These are phyloP conservation scores for Drosophila ficusphila DNA, from an alignment of 1,140 invertebrate species.

Conservation along the genomic window DNA sequence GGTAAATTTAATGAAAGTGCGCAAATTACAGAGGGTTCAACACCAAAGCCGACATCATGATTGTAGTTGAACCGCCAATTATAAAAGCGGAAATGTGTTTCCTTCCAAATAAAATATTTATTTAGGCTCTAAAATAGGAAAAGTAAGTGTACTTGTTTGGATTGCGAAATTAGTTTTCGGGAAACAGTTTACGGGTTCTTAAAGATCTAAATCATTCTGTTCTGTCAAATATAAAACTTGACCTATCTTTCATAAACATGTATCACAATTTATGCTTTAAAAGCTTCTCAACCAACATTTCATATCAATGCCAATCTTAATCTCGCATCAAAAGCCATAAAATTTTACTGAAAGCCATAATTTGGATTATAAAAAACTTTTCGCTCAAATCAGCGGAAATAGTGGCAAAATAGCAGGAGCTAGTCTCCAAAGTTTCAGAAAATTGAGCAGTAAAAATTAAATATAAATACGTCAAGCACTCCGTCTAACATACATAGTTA, in stretches of 20 bases:
- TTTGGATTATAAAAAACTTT: conserved; percentile 28
- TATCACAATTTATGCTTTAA: neutral
- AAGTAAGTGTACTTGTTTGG: conserved; percentile 6
- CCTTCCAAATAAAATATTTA: conserved; percentile 72
- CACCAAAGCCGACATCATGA: conserved; percentile 5
- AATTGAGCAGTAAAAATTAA: conserved; percentile 36
- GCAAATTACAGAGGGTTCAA: conserved; percentile 32
- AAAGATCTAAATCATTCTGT: too few species aligned
- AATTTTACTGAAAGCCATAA: conserved; percentile 1
- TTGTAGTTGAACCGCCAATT: conserved; percentile 59
- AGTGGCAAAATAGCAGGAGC: conserved; percentile 6
- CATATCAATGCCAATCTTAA: neutral
- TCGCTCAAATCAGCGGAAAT: conserved; percentile 26
- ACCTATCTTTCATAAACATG: neutral
- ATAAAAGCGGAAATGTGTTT: conserved; percentile 63
- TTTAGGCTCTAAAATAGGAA: conserved; percentile 35
- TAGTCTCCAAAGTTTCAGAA: neutral
- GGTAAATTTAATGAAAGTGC: conserved; percentile 61
- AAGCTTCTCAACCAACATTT: neutral
- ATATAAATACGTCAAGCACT: conserved; percentile 14
- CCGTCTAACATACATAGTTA: conserved; percentile 3
- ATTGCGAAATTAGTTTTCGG: neutral
- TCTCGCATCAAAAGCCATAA: conserved; percentile 8
- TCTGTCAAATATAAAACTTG: neutral
- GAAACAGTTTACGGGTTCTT: too few species aligned